Evolutionary conservation across 1,140 invertebrate species (phyloP), one percentile per base, ranked within the genome.

Genomic region (Drosophila prosaltans): DNA sequence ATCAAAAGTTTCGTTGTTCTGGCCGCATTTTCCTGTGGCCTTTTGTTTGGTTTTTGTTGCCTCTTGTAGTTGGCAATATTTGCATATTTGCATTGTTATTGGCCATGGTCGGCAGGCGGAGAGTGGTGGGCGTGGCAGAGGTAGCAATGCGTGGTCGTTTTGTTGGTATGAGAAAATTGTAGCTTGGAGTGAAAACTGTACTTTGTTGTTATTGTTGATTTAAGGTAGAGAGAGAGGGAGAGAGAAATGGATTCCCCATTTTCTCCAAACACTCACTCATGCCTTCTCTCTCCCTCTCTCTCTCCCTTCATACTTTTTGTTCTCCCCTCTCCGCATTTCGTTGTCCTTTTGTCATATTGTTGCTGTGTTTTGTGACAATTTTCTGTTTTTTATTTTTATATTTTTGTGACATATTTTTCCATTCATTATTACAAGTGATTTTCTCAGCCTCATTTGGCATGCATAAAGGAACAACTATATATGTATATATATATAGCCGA

Each of bases 81-180:
- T 88, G 83, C 76, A 86, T 86, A 48, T 85, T 85, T 78, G 80
- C 84, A 86, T 86, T 86, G 83, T 86, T 86, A 86, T 86, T 88
- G 83, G 83, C 84, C 72, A 43, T 70, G 54, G 45, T 57, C 70
- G 58, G 39, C 39, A 65, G 32, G 40, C 21, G 2, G 41, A 30
- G 60, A 11, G 16, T 16, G 11, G 9, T n/a, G 64, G 60, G 60
- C 57, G 72, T 76, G 40, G 64, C 65, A 68, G 40, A 24, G 45
- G 32, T 36, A 5, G 4, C 1, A 7, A 36, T 10, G 40, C 65
- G 43, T 32, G 54, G 69, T 57, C 67, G 16, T 43, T 67, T 67
- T 40, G 2, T 2, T 30, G 4, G 28, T 30, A 4, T 30, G 28
- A 30, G 28, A 30, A 30, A 30, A 30, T 2, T 30, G 9, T 9